phyloP scores from a whole-genome alignment of 2,113 vertebrate species.

The Oriolus oriolus region DNA sequence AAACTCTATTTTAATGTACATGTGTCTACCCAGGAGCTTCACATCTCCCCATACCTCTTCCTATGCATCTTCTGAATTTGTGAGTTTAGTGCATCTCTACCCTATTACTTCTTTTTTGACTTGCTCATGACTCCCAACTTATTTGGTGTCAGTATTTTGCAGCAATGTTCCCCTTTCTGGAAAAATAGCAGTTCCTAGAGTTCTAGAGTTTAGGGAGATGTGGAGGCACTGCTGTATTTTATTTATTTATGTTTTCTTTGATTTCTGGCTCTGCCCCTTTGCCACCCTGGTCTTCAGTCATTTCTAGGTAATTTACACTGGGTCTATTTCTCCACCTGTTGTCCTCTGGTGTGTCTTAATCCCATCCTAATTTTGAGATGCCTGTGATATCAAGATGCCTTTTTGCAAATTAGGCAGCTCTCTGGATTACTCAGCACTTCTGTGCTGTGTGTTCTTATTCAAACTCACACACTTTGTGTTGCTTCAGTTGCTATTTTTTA shows the following conservation, averaged over 20 bases:
- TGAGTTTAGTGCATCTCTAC: not conserved
- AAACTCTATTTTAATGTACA: accelerated
- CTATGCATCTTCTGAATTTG: not conserved
- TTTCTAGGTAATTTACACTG: not conserved
- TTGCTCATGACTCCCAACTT: not conserved
- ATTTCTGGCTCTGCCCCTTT: not conserved
- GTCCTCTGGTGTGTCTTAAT: not conserved
- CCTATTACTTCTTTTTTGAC: accelerated
- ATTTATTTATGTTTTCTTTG: not conserved
- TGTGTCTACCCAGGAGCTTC: not conserved
- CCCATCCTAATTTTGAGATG: not conserved
- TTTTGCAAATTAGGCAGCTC: not conserved
- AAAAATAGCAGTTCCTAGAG: not conserved
- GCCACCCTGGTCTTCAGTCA: not conserved
- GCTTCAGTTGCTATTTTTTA: not conserved
- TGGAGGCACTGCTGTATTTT: not conserved
- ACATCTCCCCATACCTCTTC: not conserved
- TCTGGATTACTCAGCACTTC: not conserved
- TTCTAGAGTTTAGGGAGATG: not conserved
- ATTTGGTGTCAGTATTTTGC: not conserved
- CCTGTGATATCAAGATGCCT: not conserved
- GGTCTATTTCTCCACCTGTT: accelerated
- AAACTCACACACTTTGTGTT: not conserved
- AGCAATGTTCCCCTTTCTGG: not conserved
- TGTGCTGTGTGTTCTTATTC: not conserved